Evolutionary conservation across 2,888 invertebrate species (phyloP).

Genomic region (Ectobius pallidus): DNA sequence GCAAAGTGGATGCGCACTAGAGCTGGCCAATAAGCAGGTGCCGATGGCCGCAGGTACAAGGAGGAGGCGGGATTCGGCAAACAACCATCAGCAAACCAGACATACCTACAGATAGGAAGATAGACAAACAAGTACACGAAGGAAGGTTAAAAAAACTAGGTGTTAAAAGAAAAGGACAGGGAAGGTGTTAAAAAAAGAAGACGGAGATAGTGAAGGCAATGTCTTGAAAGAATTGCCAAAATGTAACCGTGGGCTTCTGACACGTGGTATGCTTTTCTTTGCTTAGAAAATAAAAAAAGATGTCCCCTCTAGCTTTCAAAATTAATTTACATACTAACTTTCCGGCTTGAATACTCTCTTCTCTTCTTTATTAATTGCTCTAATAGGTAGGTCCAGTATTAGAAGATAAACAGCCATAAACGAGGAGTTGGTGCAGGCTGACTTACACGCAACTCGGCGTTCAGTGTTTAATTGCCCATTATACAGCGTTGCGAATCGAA

Average conservation of each 20-base stretch:
- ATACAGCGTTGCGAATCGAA: constrained; percentile 28
- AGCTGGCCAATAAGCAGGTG: constrained; percentile 31
- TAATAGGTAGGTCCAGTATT: constrained; percentile 10
- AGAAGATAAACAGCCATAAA: constrained; percentile 23
- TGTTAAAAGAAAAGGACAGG: constrained; percentile 18
- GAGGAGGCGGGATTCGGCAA: constrained; percentile 31
- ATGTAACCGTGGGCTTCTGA: not conserved
- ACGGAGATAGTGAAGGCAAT: not conserved
- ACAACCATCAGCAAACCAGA: constrained; percentile 28
- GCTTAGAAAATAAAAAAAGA: not conserved
- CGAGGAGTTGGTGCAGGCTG: not conserved
- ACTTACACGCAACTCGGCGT: not conserved
- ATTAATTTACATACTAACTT: not conserved
- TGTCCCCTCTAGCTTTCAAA: not conserved
- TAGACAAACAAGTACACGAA: constrained; percentile 29
- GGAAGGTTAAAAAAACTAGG: constrained; percentile 19
- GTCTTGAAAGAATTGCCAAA: not conserved
- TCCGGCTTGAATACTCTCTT: not conserved
- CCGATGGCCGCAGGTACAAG: constrained; percentile 28
- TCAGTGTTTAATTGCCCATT: constrained; percentile 5
- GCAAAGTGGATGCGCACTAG: constrained; percentile 26
- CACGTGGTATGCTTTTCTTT: no score
- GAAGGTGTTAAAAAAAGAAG: not conserved
- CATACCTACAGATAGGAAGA: constrained; percentile 29
- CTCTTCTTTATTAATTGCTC: constrained; percentile 13